Conservation (phyloP, 2,888 invertebrate species). For the Drosophila anomalata region DNA sequence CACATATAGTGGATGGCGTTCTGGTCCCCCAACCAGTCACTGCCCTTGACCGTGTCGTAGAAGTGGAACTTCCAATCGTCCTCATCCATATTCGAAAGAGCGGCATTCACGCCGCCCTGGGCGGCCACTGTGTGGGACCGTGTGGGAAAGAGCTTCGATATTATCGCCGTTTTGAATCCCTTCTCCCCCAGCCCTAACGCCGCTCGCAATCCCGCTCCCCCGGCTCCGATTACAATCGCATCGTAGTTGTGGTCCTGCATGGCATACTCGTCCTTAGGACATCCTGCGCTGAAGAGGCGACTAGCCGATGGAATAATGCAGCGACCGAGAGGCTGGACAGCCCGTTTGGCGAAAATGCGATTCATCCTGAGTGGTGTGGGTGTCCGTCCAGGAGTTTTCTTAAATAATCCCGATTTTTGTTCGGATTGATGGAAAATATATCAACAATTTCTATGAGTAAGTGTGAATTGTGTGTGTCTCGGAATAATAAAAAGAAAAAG, state of each 20-base stretch:
- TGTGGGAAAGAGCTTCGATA: constrained; percentile 98
- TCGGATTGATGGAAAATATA: background rate
- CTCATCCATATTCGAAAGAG: constrained; percentile 95
- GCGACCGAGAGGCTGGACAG: background rate
- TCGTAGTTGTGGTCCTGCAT: constrained; percentile 94
- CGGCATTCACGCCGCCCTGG: constrained; percentile 99
- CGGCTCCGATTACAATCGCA: constrained; percentile 97
- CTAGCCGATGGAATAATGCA: background rate
- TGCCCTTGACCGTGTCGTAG: constrained; percentile 99
- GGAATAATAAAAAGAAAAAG: too few relatives aligned
- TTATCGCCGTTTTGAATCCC: constrained; percentile 97
- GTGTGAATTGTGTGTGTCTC: background rate
- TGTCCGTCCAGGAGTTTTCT: background rate
- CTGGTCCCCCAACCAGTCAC: constrained; percentile 99
- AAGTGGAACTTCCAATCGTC: constrained; percentile 98
- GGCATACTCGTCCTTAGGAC: constrained; percentile 82
- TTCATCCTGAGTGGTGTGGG: constrained; percentile 5
- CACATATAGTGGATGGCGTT: constrained; percentile 99
- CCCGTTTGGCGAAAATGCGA: background rate
- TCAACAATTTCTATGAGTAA: constrained; percentile 1
- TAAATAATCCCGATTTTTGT: background rate
- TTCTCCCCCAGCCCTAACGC: constrained; percentile 97
- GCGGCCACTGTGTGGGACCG: constrained; percentile 99
- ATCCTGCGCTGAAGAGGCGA: constrained; percentile 13
- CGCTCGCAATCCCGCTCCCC: constrained; percentile 97